Percentiles rank a stretch among this genome's conserved stretches.
Conservation (phyloP, 2,797 vertebrate genomes). For the Coregonus suidteri region DNA sequence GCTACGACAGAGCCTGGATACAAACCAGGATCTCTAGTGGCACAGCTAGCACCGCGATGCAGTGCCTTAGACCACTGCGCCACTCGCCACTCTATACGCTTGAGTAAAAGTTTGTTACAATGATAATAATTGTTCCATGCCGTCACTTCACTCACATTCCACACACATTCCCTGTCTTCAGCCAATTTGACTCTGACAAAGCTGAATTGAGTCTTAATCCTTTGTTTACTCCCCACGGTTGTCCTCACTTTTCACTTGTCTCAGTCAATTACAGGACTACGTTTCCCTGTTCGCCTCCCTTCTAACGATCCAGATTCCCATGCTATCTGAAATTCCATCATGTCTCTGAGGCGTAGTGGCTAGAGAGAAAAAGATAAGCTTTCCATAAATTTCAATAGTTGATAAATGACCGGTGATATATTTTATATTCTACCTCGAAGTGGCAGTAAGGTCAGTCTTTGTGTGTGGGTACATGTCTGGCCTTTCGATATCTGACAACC, state of each 20-base stretch:
- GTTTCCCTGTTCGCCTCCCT: slow-evolving; percentile 11
- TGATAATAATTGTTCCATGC: slow-evolving; percentile 14
- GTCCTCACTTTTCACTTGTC: slow-evolving; percentile 58
- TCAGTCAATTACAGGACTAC: slow-evolving; percentile 51
- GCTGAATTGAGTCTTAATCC: slow-evolving; percentile 61
- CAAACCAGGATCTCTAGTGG: too few species aligned
- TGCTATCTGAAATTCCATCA: background rate
- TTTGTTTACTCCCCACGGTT: slow-evolving; percentile 47
- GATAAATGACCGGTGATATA: background rate
- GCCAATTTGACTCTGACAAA: slow-evolving; percentile 63
- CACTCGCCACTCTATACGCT: background rate
- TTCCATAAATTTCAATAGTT: background rate
- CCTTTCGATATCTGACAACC: background rate
- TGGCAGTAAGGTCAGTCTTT: background rate
- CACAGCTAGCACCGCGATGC: too few species aligned
- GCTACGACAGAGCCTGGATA: too few species aligned
- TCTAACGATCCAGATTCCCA: slow-evolving; percentile 27
- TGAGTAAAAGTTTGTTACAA: background rate
- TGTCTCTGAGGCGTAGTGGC: background rate
- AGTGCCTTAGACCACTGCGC: too few species aligned
- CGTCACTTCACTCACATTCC: background rate
- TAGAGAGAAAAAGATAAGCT: background rate
- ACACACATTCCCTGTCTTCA: slow-evolving; percentile 34
- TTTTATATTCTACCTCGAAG: background rate
- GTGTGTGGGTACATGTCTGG: background rate